These are phyloP conservation scores for Nothura maculosa DNA, from an alignment of 2,797 vertebrate genomes.

Conservation along the genomic window DNA sequence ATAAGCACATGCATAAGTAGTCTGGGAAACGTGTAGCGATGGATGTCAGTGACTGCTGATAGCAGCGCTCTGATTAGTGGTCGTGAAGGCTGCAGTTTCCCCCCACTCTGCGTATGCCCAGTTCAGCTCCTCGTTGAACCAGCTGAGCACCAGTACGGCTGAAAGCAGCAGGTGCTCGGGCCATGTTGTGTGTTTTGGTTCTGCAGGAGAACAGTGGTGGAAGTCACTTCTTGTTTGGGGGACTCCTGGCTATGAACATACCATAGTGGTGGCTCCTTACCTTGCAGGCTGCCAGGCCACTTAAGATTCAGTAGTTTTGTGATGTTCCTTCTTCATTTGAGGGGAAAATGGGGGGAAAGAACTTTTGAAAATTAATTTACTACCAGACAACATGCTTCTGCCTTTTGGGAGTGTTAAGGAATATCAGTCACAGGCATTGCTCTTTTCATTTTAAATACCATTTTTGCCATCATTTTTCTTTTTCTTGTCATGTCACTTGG, in stretches of 20 bases:
- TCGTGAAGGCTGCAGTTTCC: neutral
- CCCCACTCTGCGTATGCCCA: neutral
- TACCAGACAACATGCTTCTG: neutral
- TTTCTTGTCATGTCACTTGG: neutral
- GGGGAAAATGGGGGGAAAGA: neutral
- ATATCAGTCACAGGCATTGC: neutral
- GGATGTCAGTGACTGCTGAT: neutral
- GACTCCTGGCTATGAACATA: neutral
- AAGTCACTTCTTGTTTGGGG: neutral
- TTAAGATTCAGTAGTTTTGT: neutral
- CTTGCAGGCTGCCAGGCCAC: neutral
- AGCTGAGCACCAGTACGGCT: neutral
- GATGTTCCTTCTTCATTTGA: neutral
- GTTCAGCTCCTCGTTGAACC: neutral
- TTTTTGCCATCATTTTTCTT: neutral
- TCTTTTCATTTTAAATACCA: neutral
- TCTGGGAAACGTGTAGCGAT: neutral
- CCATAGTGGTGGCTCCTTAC: neutral
- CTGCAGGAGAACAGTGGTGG: too few species aligned
- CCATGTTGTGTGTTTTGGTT: too few species aligned
- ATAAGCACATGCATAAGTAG: neutral
- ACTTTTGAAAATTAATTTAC: neutral
- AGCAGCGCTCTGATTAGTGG: neutral
- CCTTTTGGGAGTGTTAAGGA: neutral
- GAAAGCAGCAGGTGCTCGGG: neutral